These are phyloP conservation scores for Buceros bicornis DNA, from an alignment of 2,797 vertebrate genomes.

Conservation along the genomic window DNA sequence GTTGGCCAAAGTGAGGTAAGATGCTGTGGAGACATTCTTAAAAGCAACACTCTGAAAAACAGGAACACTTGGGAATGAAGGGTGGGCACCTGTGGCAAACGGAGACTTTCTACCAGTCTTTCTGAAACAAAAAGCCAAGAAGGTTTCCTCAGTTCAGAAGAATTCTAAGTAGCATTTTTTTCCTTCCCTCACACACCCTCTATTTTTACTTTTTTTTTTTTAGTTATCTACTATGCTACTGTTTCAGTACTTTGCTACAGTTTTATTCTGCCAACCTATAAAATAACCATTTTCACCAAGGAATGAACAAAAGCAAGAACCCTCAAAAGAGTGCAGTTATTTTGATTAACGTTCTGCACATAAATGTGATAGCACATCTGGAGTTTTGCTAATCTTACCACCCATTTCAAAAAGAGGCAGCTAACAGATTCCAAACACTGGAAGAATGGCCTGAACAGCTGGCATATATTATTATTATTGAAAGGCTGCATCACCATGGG, in stretches of 20 bases:
- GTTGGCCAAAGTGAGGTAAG: slow-evolving; percentile 99
- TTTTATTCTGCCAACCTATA: neutral
- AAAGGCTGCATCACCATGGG: neutral
- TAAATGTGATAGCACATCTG: neutral
- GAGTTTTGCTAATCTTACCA: neutral
- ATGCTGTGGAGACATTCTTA: slow-evolving; percentile 98
- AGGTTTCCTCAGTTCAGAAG: slow-evolving; percentile 35
- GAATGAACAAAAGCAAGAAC: neutral
- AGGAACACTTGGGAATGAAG: slow-evolving; percentile 99
- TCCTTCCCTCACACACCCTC: neutral
- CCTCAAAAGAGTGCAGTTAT: neutral
- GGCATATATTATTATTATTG: neutral
- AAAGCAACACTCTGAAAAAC: slow-evolving; percentile 97
- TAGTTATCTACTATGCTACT: neutral
- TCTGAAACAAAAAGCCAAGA: slow-evolving; percentile 84
- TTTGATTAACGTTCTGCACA: neutral
- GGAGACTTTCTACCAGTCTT: slow-evolving; percentile 97
- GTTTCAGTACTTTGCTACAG: neutral
- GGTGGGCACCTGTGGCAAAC: slow-evolving; percentile 97
- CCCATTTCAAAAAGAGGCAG: neutral
- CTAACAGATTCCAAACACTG: neutral
- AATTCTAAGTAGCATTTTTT: neutral
- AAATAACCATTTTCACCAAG: neutral
- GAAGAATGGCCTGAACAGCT: neutral
- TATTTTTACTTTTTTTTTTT: neutral